These are phyloP conservation scores for Thamnophis sirtalis DNA, from an alignment of 2,113 vertebrate species.

Conservation along the genomic window DNA sequence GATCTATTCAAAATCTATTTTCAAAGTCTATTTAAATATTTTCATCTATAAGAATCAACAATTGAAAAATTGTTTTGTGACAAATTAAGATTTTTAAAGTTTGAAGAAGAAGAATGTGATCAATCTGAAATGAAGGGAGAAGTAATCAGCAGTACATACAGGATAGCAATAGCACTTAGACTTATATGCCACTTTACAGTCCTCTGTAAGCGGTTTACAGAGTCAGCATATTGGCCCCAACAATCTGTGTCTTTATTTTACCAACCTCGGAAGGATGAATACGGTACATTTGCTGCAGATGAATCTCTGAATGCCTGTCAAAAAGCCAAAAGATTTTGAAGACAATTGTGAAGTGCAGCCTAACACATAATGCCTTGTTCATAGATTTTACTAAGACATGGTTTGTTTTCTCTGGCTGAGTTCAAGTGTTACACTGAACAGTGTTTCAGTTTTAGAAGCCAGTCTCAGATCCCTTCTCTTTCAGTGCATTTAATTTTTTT, in stretches of 20 bases:
- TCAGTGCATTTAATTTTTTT: background rate
- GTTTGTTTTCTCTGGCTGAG: background rate
- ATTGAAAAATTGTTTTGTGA: background rate
- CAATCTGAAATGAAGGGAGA: background rate
- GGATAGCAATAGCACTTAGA: background rate
- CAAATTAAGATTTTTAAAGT: background rate
- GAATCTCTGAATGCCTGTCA: background rate
- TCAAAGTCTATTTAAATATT: background rate
- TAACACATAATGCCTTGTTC: background rate
- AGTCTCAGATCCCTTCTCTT: background rate
- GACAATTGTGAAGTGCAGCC: background rate
- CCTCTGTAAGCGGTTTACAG: background rate
- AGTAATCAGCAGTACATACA: background rate
- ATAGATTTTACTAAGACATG: background rate
- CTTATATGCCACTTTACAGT: background rate
- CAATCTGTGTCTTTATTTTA: background rate
- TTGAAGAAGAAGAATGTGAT: background rate
- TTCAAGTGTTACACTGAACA: background rate
- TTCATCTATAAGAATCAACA: background rate
- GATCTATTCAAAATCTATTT: slow-evolving; percentile 14
- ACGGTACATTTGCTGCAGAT: background rate
- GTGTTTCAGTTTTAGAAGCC: background rate
- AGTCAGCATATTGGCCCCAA: background rate
- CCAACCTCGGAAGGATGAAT: background rate
- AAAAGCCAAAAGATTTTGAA: background rate